These are phyloP conservation scores for Pseudonaja textilis DNA, from an alignment of 2,113 vertebrate genomes.

Conservation along the genomic window DNA sequence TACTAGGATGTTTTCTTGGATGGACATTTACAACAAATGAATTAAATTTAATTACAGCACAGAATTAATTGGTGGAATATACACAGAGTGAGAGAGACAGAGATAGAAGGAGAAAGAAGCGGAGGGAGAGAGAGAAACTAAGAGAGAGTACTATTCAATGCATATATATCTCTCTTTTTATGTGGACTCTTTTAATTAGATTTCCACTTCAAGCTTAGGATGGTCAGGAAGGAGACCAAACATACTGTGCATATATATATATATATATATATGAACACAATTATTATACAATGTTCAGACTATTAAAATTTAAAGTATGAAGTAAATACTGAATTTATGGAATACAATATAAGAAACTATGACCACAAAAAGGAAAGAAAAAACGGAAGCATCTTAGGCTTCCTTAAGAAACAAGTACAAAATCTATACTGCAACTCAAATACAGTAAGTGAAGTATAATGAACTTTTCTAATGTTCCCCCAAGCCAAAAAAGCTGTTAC, in stretches of 20 bases:
- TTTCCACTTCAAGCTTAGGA: neutral
- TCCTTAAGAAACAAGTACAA: neutral
- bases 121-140: too few relatives aligned
- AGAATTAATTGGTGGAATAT: neutral
- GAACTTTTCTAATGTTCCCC: neutral
- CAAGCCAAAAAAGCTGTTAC: neutral
- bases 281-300: neutral
- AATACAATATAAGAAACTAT: neutral
- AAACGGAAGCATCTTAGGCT: neutral
- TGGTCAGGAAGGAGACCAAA: neutral
- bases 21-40: neutral
- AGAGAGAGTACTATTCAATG: neutral
- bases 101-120: too few relatives aligned
- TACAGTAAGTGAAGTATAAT: neutral
- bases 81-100: too few relatives aligned
- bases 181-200: neutral
- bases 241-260: neutral
- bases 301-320: neutral
- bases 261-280: neutral
- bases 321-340: neutral
- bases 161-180: neutral
- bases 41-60: neutral
- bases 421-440: neutral
- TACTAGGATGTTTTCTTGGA: neutral
- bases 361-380: neutral